Conservation (phyloP, 2,113 vertebrate genomes). For the Callionymus lyra region DNA sequence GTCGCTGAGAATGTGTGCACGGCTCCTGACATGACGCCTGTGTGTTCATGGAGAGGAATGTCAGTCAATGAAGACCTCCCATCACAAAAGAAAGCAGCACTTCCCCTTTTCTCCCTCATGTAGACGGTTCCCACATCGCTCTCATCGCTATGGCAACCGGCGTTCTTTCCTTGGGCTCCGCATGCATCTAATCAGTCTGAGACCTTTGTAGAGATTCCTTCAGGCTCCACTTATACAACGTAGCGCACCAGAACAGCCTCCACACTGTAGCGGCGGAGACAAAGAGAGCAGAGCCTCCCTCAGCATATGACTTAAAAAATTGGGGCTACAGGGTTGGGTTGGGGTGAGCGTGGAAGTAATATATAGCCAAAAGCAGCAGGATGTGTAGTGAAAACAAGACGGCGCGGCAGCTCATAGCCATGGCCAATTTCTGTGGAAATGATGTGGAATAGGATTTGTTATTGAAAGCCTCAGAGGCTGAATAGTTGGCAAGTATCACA, state of each 20-base stretch:
- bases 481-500: slow-evolving; percentile 54
- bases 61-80: slow-evolving; percentile 47
- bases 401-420: slow-evolving; percentile 44
- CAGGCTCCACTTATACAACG: slow-evolving; percentile 69
- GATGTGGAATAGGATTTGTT: slow-evolving; percentile 61
- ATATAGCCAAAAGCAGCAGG: slow-evolving; percentile 33
- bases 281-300: slow-evolving; percentile 55
- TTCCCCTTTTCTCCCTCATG: slow-evolving; percentile 48
- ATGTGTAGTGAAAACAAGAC: slow-evolving; percentile 29
- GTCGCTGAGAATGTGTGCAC: slow-evolving; percentile 12
- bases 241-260: slow-evolving; percentile 62
- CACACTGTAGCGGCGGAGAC: slow-evolving; percentile 54
- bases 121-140: slow-evolving; percentile 61
- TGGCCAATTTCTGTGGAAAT: slow-evolving; percentile 59
- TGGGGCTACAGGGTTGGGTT: slow-evolving; percentile 42
- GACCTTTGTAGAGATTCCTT: slow-evolving; percentile 74
- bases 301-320: slow-evolving; percentile 47
- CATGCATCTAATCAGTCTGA: slow-evolving; percentile 70
- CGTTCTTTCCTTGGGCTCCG: slow-evolving; percentile 63
- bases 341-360: slow-evolving; percentile 40
- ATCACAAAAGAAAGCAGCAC: slow-evolving; percentile 54
- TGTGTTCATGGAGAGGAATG: slow-evolving; percentile 36
- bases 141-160: slow-evolving; percentile 72
- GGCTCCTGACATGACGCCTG: slow-evolving; percentile 19
- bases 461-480: slow-evolving; percentile 55